A percentile compares a stretch with the other conserved stretches of the same genome.
These are phyloP conservation scores for Idaea biselata DNA, from an alignment of 2,888 invertebrate species.

Conservation along the genomic window DNA sequence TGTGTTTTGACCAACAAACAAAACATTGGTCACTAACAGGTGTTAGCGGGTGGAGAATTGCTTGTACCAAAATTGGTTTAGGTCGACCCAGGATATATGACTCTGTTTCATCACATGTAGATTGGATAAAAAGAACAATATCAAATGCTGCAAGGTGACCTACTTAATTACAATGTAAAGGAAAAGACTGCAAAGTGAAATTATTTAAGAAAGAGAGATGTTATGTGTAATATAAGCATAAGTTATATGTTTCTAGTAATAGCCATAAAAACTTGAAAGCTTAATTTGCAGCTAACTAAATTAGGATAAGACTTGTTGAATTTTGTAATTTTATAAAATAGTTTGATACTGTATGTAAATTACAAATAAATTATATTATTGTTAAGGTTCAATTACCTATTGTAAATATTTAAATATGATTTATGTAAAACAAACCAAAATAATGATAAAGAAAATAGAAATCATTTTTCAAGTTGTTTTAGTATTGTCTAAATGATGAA, in stretches of 20 bases:
- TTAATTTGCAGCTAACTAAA: background rate
- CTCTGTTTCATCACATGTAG: conserved; percentile 89
- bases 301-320: background rate
- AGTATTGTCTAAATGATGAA: background rate
- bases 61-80: conserved; percentile 88
- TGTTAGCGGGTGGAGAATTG: conserved; percentile 92
- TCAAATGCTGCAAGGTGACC: conserved; percentile 75
- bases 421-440: background rate
- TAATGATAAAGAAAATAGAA: background rate
- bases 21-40: conserved; percentile 90
- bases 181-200: conserved; percentile 51
- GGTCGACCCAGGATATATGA: conserved; percentile 92
- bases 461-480: background rate
- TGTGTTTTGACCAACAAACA: conserved; percentile 86
- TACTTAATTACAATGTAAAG: conserved; percentile 19
- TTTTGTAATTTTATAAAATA: conserved; percentile 24
- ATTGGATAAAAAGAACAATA: conserved; percentile 91
- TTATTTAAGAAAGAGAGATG: conserved; percentile 16
- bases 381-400: conserved; percentile 6
- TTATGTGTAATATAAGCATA: background rate
- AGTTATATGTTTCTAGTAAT: background rate
- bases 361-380: conserved; percentile 14
- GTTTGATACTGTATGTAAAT: conserved; percentile 12
- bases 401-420: conserved; percentile 5
- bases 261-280: background rate